These are phyloP conservation scores for Enteromius viviparus DNA, from an alignment of 2,797 vertebrate genomes.

Conservation along the genomic window DNA sequence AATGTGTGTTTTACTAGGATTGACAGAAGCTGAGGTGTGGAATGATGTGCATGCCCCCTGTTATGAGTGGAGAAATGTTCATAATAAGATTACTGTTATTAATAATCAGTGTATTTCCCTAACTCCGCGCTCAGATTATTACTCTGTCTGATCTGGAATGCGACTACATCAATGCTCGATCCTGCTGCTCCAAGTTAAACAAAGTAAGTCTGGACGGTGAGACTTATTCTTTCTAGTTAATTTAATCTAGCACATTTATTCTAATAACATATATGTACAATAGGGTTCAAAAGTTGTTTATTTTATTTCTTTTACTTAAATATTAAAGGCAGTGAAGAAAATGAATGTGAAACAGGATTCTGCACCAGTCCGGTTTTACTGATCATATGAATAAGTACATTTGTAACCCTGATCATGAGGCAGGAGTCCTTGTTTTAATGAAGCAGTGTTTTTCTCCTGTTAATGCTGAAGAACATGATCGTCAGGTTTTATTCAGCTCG, in stretches of 20 bases:
- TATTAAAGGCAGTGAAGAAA: background rate
- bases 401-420: background rate
- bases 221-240: background rate
- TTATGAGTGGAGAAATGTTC: background rate
- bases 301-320: no score
- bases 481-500: background rate
- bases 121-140: conserved; percentile 87
- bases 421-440: background rate
- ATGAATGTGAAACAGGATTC: background rate
- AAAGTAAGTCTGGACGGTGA: conserved; percentile 81
- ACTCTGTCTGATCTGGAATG: conserved; percentile 97
- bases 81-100: background rate
- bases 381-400: background rate
- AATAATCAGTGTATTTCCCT: conserved; percentile 68
- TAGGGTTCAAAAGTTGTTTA: background rate
- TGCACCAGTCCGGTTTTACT: background rate
- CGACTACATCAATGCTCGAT: conserved; percentile 96
- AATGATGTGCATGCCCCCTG: background rate
- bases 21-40: no score
- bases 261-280: background rate
- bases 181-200: conserved; percentile 97
- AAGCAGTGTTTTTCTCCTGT: background rate
- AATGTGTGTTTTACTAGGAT: background rate
- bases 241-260: background rate
- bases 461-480: background rate